A percentile compares a stretch with the other conserved stretches of the same genome.
phyloP scores from a whole-genome alignment of 2,888 invertebrate species.

The Dasysyrphus tricinctus region DNA sequence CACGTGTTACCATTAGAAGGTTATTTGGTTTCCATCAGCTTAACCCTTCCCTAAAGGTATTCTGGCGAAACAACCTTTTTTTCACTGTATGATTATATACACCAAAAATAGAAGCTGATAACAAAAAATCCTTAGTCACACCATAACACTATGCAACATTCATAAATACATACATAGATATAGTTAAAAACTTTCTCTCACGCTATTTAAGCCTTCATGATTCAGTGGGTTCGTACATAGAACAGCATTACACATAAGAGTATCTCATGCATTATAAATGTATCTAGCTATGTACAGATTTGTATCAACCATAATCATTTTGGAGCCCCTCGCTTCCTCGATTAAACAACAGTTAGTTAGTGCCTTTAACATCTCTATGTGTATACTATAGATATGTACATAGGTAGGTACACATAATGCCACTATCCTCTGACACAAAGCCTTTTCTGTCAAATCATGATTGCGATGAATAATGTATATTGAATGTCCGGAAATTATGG shows the following conservation, averaged over 20 bases:
- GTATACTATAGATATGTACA: not conserved
- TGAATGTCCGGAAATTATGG: conserved; percentile 66
- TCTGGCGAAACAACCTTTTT: conserved; percentile 31
- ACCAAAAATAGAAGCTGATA: conserved; percentile 13
- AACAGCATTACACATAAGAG: conserved; percentile 30
- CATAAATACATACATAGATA: not conserved
- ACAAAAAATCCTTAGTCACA: conserved; percentile 20
- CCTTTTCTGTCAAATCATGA: conserved; percentile 68
- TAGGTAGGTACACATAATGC: not conserved
- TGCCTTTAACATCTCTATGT: conserved; percentile 21
- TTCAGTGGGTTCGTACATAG: conserved; percentile 23
- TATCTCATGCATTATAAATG: conserved; percentile 59
- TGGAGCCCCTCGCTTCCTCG: not conserved
- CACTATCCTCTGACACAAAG: conserved; percentile 48
- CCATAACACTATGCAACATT: not conserved
- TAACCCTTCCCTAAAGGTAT: conserved; percentile 12
- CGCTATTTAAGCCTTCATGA: conserved; percentile 16
- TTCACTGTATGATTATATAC: not conserved
- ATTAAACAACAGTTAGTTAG: conserved; percentile 36
- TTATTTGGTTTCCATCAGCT: conserved; percentile 19
- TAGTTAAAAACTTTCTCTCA: conserved; percentile 12
- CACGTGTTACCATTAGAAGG: conserved; percentile 29
- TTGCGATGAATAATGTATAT: conserved; percentile 67
- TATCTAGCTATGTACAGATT: conserved; percentile 45
- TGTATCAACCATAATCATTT: conserved; percentile 50